A percentile compares a stretch with the other conserved stretches of the same genome.
phyloP scores from a whole-genome alignment of 2,113 vertebrate species.

The Perca schrenkii region DNA sequence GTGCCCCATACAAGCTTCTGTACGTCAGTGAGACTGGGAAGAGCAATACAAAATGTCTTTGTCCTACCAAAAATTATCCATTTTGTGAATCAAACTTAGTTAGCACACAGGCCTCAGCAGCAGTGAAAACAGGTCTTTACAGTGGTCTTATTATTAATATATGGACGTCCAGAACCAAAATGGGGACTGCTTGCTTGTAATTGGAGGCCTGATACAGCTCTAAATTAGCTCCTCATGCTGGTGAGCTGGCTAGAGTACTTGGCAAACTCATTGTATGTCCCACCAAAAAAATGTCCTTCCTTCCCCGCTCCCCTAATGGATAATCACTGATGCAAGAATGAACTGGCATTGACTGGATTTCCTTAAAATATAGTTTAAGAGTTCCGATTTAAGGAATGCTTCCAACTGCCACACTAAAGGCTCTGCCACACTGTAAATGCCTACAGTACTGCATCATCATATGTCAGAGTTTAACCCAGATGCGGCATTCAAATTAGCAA shows the following conservation, averaged over 20 bases:
- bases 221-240: conserved; percentile 71
- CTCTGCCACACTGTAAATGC: neutral
- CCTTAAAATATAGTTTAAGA: conserved; percentile 27
- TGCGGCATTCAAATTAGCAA: neutral
- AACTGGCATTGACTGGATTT: conserved; percentile 28
- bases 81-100: conserved; percentile 57
- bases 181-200: conserved; percentile 51
- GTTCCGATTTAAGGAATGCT: neutral
- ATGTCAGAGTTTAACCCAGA: conserved; percentile 7
- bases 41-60: conserved; percentile 38
- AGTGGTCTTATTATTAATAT: conserved; percentile 30
- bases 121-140: conserved; percentile 22
- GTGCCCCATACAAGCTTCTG: conserved; percentile 47
- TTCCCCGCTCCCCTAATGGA: conserved; percentile 50
- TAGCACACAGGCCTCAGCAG: conserved; percentile 18
- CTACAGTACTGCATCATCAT: neutral
- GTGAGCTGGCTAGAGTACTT: conserved; percentile 60
- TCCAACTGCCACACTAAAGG: neutral
- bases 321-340: conserved; percentile 58
- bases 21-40: conserved; percentile 44
- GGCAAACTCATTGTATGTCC: conserved; percentile 59
- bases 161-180: conserved; percentile 32
- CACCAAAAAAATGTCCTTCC: conserved; percentile 60
- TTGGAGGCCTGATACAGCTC: conserved; percentile 60
- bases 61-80: conserved; percentile 49